Percentiles rank a stretch among this genome's conserved stretches.
These are phyloP conservation scores for Hepsetus odoe DNA, from an alignment of 2,113 vertebrate species.

Conservation along the genomic window DNA sequence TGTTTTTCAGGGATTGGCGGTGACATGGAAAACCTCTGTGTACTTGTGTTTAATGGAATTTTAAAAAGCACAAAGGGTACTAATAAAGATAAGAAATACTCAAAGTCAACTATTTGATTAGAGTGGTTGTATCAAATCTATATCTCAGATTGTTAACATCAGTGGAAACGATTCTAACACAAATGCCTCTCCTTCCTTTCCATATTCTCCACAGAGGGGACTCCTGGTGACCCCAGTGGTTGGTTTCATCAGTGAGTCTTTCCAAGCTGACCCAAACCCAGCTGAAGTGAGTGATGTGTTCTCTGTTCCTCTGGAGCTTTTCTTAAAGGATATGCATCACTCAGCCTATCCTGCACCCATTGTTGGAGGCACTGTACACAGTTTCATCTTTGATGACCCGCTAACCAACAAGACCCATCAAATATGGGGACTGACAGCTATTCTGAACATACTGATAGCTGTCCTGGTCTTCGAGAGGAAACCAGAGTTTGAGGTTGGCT, in stretches of 20 bases:
- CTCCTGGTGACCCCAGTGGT: constrained; percentile 86
- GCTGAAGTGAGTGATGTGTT: constrained; percentile 89
- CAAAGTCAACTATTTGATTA: no score
- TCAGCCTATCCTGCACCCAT: constrained; percentile 25
- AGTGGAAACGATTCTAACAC: not conserved
- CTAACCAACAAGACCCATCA: constrained; percentile 67
- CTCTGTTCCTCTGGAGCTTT: constrained; percentile 84
- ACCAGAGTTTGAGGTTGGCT: constrained; percentile 79
- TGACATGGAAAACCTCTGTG: not conserved
- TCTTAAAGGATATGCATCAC: constrained; percentile 75
- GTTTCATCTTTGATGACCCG: constrained; percentile 77
- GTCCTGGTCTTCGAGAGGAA: constrained; percentile 72
- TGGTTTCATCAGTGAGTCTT: constrained; percentile 84
- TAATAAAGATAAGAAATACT: not conserved
- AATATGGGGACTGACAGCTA: constrained; percentile 88
- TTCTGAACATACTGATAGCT: constrained; percentile 78
- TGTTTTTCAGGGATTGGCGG: not conserved
- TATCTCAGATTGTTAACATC: not conserved
- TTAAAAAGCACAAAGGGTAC: no score
- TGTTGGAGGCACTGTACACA: constrained; percentile 56
- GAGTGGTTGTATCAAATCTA: not conserved
- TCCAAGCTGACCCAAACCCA: constrained; percentile 80
- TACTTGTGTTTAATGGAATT: not conserved
- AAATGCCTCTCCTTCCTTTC: not conserved
- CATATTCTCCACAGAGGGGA: constrained; percentile 67